Evolutionary conservation across 2,113 vertebrate species (phyloP).

Genomic region (Tachycineta bicolor): DNA sequence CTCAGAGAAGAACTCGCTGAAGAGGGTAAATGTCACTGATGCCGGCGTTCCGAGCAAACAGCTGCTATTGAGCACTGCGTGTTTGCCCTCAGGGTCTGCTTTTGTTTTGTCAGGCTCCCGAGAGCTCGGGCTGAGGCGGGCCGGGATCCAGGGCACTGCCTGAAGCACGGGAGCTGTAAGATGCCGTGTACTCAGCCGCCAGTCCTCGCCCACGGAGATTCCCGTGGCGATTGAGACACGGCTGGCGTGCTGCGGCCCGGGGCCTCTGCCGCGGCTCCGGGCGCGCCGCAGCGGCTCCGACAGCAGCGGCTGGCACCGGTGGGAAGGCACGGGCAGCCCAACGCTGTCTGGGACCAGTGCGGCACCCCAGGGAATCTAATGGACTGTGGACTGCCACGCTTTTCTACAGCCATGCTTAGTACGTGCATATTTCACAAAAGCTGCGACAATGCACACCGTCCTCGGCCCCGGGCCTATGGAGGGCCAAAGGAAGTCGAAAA

Average conservation of each 20-base stretch:
- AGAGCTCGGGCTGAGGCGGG: not conserved
- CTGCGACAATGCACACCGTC: not conserved
- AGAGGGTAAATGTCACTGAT: not conserved
- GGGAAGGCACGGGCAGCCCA: not conserved
- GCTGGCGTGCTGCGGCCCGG: not conserved
- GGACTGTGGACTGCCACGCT: no score
- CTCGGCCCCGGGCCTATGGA: rapidly evolving
- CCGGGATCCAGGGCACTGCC: not conserved
- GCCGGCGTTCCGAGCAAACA: not conserved
- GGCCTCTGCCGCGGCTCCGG: no score
- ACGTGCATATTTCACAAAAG: no score
- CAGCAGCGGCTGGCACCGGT: not conserved
- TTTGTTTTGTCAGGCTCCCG: not conserved
- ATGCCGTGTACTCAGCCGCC: not conserved
- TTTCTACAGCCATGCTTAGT: not conserved
- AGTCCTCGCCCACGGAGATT: not conserved
- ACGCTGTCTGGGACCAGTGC: no score
- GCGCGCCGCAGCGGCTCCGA: not conserved
- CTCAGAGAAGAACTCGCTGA: not conserved
- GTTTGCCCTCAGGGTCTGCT: not conserved
- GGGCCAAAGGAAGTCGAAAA: not conserved
- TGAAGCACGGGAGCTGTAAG: not conserved
- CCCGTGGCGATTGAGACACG: rapidly evolving
- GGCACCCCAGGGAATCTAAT: not conserved
- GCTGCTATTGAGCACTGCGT: not conserved